These are phyloP conservation scores for Teleopsis dalmanni DNA, from an alignment of 1,140 invertebrate genomes.

Conservation along the genomic window DNA sequence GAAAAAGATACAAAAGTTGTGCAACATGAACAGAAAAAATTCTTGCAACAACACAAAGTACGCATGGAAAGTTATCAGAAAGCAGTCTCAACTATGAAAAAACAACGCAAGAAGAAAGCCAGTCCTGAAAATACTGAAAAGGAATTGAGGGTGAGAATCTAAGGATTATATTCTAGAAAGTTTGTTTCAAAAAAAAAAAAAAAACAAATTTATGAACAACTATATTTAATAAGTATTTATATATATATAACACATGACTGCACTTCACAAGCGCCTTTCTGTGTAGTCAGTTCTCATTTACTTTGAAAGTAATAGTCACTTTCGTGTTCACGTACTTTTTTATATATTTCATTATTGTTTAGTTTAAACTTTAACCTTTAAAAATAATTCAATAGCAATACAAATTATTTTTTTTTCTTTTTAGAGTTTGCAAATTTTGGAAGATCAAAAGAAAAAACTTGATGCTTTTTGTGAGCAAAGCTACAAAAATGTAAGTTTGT, in stretches of 20 bases:
- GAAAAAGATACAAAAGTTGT: constrained; percentile 92
- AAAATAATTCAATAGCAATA: too few species aligned
- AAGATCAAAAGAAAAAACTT: constrained; percentile 83
- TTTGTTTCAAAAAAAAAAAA: neutral
- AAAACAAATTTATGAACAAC: neutral
- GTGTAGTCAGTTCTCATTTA: too few species aligned
- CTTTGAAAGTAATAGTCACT: too few species aligned
- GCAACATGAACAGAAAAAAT: constrained; percentile 85
- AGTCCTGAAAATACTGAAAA: constrained; percentile 74
- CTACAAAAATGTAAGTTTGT: constrained; percentile 80
- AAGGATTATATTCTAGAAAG: neutral
- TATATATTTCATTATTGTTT: too few species aligned
- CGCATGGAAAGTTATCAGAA: constrained; percentile 82
- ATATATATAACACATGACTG: neutral
- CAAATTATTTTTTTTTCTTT: constrained; percentile 19
- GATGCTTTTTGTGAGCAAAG: constrained; percentile 85
- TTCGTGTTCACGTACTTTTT: too few species aligned
- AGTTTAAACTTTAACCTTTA: too few species aligned
- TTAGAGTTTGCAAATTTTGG: constrained; percentile 80
- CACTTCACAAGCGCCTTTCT: too few species aligned
- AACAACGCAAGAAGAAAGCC: constrained; percentile 77
- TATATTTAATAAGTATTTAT: neutral
- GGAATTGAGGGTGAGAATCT: constrained; percentile 65
- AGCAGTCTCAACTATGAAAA: constrained; percentile 80
- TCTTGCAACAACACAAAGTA: constrained; percentile 81